A percentile compares a stretch with the other conserved stretches of the same genome.
Conservation (phyloP, 2,797 vertebrate genomes). For the Phrynocephalus guinanensis region DNA sequence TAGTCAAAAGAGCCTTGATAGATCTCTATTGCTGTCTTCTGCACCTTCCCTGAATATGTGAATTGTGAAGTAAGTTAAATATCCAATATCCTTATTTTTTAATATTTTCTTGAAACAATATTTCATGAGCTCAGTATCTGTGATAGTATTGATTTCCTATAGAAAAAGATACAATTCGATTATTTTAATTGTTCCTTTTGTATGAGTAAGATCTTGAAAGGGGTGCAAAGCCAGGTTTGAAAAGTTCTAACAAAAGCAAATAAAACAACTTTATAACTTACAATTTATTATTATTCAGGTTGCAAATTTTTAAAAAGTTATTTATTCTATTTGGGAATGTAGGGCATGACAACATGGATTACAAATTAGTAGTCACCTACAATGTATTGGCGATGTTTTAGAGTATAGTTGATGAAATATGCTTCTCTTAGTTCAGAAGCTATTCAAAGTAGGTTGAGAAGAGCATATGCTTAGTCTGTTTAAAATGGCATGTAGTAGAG, state of each 20-base stretch:
- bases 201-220: not conserved
- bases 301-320: not conserved
- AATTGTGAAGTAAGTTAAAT: constrained; percentile 65
- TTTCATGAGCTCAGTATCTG: not conserved
- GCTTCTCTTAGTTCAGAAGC: too few relatives aligned
- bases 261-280: not conserved
- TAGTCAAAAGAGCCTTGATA: not conserved
- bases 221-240: not conserved
- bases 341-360: too few relatives aligned
- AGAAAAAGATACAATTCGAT: not conserved
- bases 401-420: not conserved
- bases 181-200: not conserved
- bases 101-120: not conserved
- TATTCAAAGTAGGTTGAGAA: not conserved
- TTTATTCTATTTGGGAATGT: not conserved
- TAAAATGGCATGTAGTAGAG: not conserved
- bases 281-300: not conserved
- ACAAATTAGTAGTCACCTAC: not conserved
- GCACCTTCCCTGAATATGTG: constrained; percentile 21
- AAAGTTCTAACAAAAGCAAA: constrained; percentile 1
- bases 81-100: constrained; percentile 17
- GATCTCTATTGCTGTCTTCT: constrained; percentile 12
- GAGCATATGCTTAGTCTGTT: not conserved
- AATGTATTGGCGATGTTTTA: not conserved
- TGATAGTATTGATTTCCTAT: not conserved